Evolutionary conservation across 2,888 invertebrate genomes (phyloP).

Genomic region (Sinohyriopsis cumingii): DNA sequence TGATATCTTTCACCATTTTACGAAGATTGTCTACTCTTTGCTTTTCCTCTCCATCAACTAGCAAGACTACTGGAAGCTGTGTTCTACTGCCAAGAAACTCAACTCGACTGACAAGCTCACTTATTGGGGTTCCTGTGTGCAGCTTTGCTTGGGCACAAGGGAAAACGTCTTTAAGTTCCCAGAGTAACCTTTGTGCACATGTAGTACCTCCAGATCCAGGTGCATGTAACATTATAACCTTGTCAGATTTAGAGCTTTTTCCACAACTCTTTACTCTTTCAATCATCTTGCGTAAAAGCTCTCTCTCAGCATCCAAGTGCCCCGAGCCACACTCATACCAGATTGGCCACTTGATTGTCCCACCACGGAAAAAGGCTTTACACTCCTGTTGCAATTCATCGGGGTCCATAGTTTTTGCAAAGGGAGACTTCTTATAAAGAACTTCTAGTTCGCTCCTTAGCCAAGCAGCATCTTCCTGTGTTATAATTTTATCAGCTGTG

Average conservation of each 20-base stretch:
- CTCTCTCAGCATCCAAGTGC: constrained; percentile 31
- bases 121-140: constrained; percentile 11
- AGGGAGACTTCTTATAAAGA: constrained; percentile 30
- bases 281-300: constrained; percentile 15
- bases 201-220: constrained; percentile 48
- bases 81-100: constrained; percentile 32
- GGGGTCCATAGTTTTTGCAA: constrained; percentile 6
- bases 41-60: constrained; percentile 48
- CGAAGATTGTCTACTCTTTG: constrained; percentile 19
- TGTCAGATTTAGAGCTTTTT: constrained; percentile 16
- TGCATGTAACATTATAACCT: constrained; percentile 32
- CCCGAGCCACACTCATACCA: constrained; percentile 27
- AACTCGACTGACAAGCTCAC: constrained; percentile 26
- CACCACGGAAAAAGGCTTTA: constrained; percentile 37
- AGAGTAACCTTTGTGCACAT: constrained; percentile 37
- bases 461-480: constrained; percentile 26
- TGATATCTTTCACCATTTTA: constrained; percentile 5
- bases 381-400: constrained; percentile 27
- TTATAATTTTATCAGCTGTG: constrained; percentile 6
- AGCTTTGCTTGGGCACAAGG: constrained; percentile 38
- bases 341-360: constrained; percentile 36
- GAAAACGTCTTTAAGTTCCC: constrained; percentile 24
- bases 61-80: constrained; percentile 29
- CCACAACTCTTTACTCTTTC: constrained; percentile 18
- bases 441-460: constrained; percentile 37